A percentile compares a stretch with the other conserved stretches of the same genome.
Conservation (phyloP, 2,888 invertebrate species). For the Nycteola revayana region DNA sequence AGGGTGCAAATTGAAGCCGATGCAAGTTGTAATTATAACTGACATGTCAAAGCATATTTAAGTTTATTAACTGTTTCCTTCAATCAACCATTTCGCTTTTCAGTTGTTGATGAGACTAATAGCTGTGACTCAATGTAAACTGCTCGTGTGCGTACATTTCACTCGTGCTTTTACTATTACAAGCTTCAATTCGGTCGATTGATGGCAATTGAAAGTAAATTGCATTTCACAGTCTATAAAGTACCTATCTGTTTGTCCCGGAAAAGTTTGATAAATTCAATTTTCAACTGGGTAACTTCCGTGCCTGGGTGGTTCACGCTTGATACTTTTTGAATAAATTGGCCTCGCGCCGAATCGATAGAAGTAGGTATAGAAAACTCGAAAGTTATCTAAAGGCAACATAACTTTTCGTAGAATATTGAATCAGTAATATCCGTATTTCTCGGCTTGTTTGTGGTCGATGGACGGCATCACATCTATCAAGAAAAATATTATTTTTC, state of each 20-base stretch:
- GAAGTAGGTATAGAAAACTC: constrained; percentile 49
- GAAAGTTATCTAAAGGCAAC: constrained; percentile 43
- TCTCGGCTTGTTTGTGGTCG: constrained; percentile 41
- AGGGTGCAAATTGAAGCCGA: too few relatives aligned
- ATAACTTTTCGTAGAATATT: constrained; percentile 47
- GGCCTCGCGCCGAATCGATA: constrained; percentile 62
- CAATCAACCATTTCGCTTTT: too few relatives aligned
- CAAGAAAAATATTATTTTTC: constrained; percentile 38
- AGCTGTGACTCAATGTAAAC: too few relatives aligned
- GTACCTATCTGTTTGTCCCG: constrained; percentile 70
- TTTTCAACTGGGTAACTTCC: constrained; percentile 72
- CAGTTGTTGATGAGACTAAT: too few relatives aligned
- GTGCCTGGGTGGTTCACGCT: constrained; percentile 69
- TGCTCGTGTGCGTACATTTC: too few relatives aligned
- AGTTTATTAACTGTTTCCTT: too few relatives aligned
- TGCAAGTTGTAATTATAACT: too few relatives aligned
- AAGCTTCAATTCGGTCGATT: constrained; percentile 53
- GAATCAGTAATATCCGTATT: constrained; percentile 49
- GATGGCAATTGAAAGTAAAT: constrained; percentile 71
- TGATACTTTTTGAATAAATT: constrained; percentile 78
- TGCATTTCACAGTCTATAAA: constrained; percentile 77
- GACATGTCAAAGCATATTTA: too few relatives aligned
- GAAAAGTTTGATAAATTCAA: constrained; percentile 78
- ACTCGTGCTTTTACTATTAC: constrained; percentile 38
- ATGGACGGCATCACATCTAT: constrained; percentile 32